phyloP scores from a whole-genome alignment of 2,888 invertebrate species.

The Epicampocera succincta region DNA sequence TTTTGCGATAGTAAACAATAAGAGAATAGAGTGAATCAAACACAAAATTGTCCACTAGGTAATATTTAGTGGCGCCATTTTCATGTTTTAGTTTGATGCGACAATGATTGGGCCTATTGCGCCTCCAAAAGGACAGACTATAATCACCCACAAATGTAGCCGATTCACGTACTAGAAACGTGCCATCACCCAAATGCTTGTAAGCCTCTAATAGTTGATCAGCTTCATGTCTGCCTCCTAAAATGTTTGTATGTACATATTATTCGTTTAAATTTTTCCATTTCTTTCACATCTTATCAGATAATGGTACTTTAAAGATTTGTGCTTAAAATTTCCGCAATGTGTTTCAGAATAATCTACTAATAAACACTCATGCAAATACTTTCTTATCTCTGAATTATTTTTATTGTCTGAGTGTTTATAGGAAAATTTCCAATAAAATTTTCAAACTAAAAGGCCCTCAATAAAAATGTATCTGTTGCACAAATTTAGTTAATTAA shows the following conservation, averaged over 20 bases:
- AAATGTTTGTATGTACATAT: too few relatives aligned
- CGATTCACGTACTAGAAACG: slow-evolving; percentile 95
- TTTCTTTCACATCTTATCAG: too few relatives aligned
- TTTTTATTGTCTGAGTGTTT: too few relatives aligned
- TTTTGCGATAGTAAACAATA: slow-evolving; percentile 93
- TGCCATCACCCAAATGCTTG: slow-evolving; percentile 93
- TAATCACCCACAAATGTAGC: slow-evolving; percentile 98
- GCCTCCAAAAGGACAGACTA: slow-evolving; percentile 96
- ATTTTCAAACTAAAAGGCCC: too few relatives aligned
- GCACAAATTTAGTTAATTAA: too few relatives aligned
- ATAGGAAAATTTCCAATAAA: too few relatives aligned
- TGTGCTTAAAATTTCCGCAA: neutral
- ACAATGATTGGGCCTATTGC: slow-evolving; percentile 94
- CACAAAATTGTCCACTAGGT: slow-evolving; percentile 91
- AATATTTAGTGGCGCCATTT: slow-evolving; percentile 93
- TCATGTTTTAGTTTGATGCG: slow-evolving; percentile 94
- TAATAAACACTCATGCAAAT: too few relatives aligned
- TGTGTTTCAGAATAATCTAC: too few relatives aligned
- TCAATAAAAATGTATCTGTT: too few relatives aligned
- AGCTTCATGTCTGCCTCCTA: slow-evolving; percentile 89
- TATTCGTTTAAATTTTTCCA: too few relatives aligned
- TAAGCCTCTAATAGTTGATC: slow-evolving; percentile 87
- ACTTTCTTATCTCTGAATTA: neutral
- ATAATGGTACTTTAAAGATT: neutral
- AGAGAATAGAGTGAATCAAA: slow-evolving; percentile 96